Conservation (phyloP, 2,113 vertebrate genomes). For the Lutjanus erythropterus region DNA sequence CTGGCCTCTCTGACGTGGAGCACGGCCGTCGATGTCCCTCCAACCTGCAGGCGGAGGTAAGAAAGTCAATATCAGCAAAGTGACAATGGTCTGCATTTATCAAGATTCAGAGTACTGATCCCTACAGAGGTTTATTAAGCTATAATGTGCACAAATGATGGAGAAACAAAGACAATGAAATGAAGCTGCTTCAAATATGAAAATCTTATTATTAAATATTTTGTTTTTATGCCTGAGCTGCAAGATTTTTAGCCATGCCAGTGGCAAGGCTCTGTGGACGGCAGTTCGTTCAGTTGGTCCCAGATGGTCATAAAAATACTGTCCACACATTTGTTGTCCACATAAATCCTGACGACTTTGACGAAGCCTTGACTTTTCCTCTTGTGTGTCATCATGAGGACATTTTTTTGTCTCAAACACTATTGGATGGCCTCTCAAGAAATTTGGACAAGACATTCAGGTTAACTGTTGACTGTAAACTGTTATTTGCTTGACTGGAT, state of each 20-base stretch:
- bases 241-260: background rate
- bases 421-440: background rate
- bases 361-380: background rate
- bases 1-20: conserved; percentile 86
- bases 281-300: no score
- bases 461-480: background rate
- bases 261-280: background rate
- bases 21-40: conserved; percentile 88
- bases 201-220: background rate
- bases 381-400: background rate
- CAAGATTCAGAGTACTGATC: background rate
- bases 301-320: no score
- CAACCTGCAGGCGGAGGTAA: conserved; percentile 83
- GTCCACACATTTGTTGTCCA: no score
- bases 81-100: background rate
- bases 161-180: background rate
- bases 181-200: background rate
- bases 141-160: background rate
- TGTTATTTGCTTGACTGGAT: no score
- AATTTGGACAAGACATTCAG: background rate
- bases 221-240: background rate
- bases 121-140: background rate
- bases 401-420: no score
- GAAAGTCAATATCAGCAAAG: background rate
- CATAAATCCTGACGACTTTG: no score